Conservation (phyloP, 2,113 vertebrate genomes). For the Ameiurus melas region DNA sequence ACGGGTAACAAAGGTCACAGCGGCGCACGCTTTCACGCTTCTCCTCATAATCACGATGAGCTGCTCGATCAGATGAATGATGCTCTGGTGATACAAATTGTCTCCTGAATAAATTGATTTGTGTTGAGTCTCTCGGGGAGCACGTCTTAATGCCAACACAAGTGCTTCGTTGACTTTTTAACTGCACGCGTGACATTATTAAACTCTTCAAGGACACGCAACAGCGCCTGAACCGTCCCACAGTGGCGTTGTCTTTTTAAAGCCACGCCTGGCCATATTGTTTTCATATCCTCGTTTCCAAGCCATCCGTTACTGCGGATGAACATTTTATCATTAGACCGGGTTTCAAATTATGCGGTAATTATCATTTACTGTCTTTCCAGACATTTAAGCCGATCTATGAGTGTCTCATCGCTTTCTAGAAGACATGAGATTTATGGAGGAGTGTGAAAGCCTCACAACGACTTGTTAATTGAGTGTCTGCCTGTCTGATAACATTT, state of each 20-base stretch:
- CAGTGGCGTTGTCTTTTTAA: too few species aligned
- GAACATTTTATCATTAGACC: background rate
- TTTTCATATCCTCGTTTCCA: conserved; percentile 10
- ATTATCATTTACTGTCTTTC: background rate
- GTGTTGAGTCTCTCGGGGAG: background rate
- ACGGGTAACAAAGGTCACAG: conserved; percentile 21
- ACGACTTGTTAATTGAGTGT: conserved; percentile 8
- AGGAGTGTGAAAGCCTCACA: background rate
- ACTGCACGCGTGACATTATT: conserved; percentile 28
- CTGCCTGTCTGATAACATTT: background rate
- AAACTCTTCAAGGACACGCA: conserved; percentile 31
- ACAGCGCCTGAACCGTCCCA: background rate
- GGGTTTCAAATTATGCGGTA: background rate
- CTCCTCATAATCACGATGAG: conserved; percentile 16
- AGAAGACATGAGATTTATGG: background rate
- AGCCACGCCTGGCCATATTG: background rate
- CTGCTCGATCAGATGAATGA: background rate
- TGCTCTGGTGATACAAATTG: background rate
- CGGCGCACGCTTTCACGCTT: background rate
- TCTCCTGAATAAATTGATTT: conserved; percentile 15
- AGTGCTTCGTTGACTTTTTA: conserved; percentile 17
- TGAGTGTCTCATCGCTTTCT: background rate
- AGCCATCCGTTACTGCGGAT: background rate
- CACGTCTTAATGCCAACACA: background rate
- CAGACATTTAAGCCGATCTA: background rate